phyloP scores from a whole-genome alignment of 2,797 vertebrate species.

The Lycodopsis pacificus region DNA sequence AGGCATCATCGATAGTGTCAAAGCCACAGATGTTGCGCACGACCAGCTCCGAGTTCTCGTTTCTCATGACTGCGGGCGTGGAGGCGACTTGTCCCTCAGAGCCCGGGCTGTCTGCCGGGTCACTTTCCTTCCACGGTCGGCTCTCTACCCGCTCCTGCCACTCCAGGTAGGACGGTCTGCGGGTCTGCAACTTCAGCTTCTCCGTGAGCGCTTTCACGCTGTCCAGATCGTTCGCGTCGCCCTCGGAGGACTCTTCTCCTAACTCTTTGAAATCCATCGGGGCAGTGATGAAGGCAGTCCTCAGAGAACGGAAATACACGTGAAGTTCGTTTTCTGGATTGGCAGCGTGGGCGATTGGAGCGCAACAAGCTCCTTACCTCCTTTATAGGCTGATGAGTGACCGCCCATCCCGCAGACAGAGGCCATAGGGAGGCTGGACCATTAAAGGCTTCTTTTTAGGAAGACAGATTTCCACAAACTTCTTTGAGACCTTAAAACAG shows the following conservation, averaged over 20 bases:
- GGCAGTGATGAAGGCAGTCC: neutral
- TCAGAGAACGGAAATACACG: neutral
- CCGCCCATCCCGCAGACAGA: conserved; percentile 75
- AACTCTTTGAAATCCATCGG: conserved; percentile 86
- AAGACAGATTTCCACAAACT: neutral
- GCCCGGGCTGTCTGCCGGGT: neutral
- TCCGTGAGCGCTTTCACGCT: conserved; percentile 91
- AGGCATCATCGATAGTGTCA: conserved; percentile 86
- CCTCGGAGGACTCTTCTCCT: conserved; percentile 79
- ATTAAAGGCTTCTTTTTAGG: neutral
- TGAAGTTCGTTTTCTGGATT: neutral
- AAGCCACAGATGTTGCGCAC: conserved; percentile 88
- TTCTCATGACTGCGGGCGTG: conserved; percentile 40
- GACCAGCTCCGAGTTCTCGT: conserved; percentile 46
- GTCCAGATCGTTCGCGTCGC: conserved; percentile 86
- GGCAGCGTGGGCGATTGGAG: conserved; percentile 26
- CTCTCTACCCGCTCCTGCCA: conserved; percentile 91
- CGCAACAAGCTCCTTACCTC: conserved; percentile 60
- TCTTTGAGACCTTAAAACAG: neutral
- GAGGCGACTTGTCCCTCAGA: conserved; percentile 29
- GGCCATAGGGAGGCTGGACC: conserved; percentile 44
- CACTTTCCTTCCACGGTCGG: conserved; percentile 82
- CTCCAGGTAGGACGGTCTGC: conserved; percentile 93
- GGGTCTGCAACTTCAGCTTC: conserved; percentile 93
- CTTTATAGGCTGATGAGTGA: conserved; percentile 78